Conservation (phyloP, 2,797 vertebrate species). For the Numenius phaeopus region DNA sequence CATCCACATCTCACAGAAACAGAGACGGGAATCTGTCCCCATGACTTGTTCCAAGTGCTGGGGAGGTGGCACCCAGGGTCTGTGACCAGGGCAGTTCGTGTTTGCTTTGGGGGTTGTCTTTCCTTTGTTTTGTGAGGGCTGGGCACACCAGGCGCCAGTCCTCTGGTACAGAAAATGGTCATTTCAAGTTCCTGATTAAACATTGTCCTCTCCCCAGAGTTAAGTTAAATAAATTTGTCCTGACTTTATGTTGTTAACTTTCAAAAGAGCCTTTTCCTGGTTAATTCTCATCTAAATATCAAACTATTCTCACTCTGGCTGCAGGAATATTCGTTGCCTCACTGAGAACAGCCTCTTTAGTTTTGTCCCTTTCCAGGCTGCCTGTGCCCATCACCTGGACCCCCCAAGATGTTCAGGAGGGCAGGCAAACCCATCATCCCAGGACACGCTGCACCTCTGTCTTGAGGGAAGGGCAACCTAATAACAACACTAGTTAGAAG, state of each 20-base stretch:
- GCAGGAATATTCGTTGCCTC: background rate
- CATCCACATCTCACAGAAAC: fast-evolving
- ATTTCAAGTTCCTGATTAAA: background rate
- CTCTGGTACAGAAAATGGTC: fast-evolving
- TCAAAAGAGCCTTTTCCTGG: background rate
- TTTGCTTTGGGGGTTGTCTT: background rate
- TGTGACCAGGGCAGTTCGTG: fast-evolving
- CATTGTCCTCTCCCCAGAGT: background rate
- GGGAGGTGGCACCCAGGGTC: background rate
- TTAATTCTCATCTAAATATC: background rate
- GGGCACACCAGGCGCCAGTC: background rate
- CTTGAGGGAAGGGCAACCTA: background rate
- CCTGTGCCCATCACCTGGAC: fast-evolving
- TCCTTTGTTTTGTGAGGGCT: background rate
- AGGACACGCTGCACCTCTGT: fast-evolving
- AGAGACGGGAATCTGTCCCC: no score
- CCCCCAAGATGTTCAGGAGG: fast-evolving
- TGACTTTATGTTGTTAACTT: background rate
- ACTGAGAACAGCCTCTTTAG: background rate
- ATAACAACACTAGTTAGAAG: background rate
- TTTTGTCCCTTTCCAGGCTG: background rate
- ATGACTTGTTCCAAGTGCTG: background rate
- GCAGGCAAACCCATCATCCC: background rate
- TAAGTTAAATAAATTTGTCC: background rate
- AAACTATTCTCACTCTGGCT: background rate